These are phyloP conservation scores for Drosophila paucipuncta DNA, from an alignment of 2,888 invertebrate genomes.

Conservation along the genomic window DNA sequence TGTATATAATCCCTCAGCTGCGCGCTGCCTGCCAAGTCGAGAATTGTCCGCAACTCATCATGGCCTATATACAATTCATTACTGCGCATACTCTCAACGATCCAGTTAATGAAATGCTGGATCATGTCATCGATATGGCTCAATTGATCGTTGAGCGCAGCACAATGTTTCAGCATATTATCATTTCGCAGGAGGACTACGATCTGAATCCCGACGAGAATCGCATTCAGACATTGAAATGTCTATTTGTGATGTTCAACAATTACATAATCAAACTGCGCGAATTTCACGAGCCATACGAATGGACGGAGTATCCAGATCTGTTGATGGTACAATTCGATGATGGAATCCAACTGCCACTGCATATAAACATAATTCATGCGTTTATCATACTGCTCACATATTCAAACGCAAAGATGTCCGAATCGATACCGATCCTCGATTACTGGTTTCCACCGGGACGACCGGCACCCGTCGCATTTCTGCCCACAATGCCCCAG, in stretches of 20 bases:
- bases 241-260: conserved; percentile 90
- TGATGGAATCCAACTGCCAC: conserved; percentile 84
- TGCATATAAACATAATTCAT: conserved; percentile 88
- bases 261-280: conserved; percentile 90
- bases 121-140: conserved; percentile 92
- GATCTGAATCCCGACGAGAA: conserved; percentile 79
- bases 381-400: conserved; percentile 93
- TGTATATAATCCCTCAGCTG: conserved; percentile 90
- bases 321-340: conserved; percentile 85
- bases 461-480: conserved; percentile 91
- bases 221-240: conserved; percentile 88
- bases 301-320: conserved; percentile 85
- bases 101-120: conserved; percentile 89
- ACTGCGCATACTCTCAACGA: conserved; percentile 90
- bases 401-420: conserved; percentile 87
- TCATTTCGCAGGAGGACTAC: conserved; percentile 86
- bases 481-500: conserved; percentile 90
- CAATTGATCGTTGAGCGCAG: conserved; percentile 96
- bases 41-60: conserved; percentile 90
- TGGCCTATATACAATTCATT: conserved; percentile 94
- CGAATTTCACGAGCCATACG: conserved; percentile 84
- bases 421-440: conserved; percentile 87
- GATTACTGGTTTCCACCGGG: conserved; percentile 94
- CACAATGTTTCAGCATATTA: conserved; percentile 92
- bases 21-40: conserved; percentile 96